Evolutionary conservation across 2,888 invertebrate species (phyloP).

Genomic region (Drymonia ruficornis): DNA sequence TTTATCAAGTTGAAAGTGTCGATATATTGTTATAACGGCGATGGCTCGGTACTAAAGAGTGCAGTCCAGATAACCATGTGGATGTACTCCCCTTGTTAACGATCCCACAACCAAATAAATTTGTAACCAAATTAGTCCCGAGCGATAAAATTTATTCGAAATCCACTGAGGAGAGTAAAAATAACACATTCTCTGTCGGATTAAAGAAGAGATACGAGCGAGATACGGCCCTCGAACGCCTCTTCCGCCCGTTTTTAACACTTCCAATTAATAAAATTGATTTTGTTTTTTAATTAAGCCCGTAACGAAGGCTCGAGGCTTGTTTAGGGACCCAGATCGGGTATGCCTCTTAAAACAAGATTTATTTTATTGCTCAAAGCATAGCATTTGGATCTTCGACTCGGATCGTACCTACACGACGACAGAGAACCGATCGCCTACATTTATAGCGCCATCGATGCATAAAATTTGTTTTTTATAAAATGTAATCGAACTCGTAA

Average conservation of each 20-base stretch:
- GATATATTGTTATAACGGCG: slow-evolving; percentile 82
- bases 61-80: slow-evolving; percentile 77
- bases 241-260: slow-evolving; percentile 84
- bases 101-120: slow-evolving; percentile 83
- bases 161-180: slow-evolving; percentile 83
- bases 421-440: slow-evolving; percentile 60
- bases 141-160: slow-evolving; percentile 84
- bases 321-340: slow-evolving; percentile 73
- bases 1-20: slow-evolving; percentile 79
- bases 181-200: slow-evolving; percentile 84
- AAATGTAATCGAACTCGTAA: slow-evolving; percentile 56
- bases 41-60: slow-evolving; percentile 77
- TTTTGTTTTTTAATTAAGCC: slow-evolving; percentile 84
- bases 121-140: slow-evolving; percentile 85
- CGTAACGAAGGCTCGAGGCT: slow-evolving; percentile 75
- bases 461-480: slow-evolving; percentile 66
- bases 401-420: slow-evolving; percentile 54
- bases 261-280: slow-evolving; percentile 85
- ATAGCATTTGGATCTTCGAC: slow-evolving; percentile 65
- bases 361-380: slow-evolving; percentile 82
- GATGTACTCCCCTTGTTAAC: slow-evolving; percentile 82
- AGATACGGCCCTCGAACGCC: slow-evolving; percentile 74
- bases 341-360: slow-evolving; percentile 78
- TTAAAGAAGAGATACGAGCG: slow-evolving; percentile 82
- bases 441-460: slow-evolving; percentile 61